Evolutionary conservation across 1,140 invertebrate species (phyloP).

Genomic region (Drosophila subpulchrella): DNA sequence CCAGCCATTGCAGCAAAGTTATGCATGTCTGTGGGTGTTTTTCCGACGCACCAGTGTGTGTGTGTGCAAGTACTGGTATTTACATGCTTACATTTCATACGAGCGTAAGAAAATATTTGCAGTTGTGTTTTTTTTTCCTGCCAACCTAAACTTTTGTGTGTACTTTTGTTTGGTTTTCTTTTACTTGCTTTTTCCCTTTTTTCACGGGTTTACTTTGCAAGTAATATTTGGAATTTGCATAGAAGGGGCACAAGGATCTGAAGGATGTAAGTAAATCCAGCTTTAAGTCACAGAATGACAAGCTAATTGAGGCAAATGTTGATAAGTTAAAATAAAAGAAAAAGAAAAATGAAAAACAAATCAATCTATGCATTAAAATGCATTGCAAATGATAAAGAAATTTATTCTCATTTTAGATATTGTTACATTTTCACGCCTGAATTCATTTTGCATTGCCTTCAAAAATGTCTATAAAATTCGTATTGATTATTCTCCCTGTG

Average conservation of each 20-base stretch:
- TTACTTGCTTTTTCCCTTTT: slow-evolving; percentile 25
- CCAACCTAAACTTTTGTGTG: slow-evolving; percentile 61
- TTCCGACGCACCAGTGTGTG: slow-evolving; percentile 10
- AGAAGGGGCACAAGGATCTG: slow-evolving; percentile 2
- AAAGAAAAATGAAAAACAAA: background rate
- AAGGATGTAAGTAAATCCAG: slow-evolving; percentile 1
- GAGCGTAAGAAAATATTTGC: slow-evolving; percentile 80
- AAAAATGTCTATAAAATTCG: no score
- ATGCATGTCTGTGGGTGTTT: slow-evolving; percentile 43
- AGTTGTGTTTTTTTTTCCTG: slow-evolving; percentile 46
- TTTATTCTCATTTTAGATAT: no score
- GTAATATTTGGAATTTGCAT: slow-evolving; percentile 57
- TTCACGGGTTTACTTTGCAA: slow-evolving; percentile 51
- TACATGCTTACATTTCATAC: slow-evolving; percentile 75
- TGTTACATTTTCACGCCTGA: no score
- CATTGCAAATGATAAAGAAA: no score
- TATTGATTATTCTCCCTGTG: background rate
- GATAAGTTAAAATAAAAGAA: background rate
- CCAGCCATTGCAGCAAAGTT: slow-evolving; percentile 55
- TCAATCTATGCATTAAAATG: no score
- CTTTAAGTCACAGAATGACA: slow-evolving; percentile 26
- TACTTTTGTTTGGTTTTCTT: slow-evolving; percentile 76
- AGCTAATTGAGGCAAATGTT: slow-evolving; percentile 24
- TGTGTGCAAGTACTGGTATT: slow-evolving; percentile 48
- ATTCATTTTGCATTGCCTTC: no score